Percentiles rank a stretch among this genome's conserved stretches.
Evolutionary conservation across 2,797 vertebrate genomes (phyloP).

Genomic region (Enteromius unitaeniatus): DNA sequence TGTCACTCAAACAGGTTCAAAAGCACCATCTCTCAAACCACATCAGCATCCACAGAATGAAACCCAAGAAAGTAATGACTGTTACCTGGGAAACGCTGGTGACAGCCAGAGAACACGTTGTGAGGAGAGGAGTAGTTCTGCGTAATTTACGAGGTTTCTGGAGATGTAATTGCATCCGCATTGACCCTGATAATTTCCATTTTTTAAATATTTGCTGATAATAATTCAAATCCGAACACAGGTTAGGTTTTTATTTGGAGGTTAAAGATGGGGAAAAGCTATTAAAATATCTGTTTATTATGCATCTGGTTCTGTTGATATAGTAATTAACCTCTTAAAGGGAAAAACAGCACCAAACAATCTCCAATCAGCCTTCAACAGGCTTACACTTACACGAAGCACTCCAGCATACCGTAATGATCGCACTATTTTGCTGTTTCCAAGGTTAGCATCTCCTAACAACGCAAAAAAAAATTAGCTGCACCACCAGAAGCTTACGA

Average conservation of each 20-base stretch:
- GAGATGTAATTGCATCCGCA: conserved; percentile 18
- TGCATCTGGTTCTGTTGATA: not conserved
- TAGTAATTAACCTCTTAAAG: conserved; percentile 54
- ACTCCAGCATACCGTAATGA: conserved; percentile 14
- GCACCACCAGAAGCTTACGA: not conserved
- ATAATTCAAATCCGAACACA: not conserved
- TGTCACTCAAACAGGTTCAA: conserved; percentile 31
- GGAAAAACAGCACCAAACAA: conserved; percentile 41
- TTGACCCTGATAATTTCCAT: conserved; percentile 14
- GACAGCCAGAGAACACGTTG: conserved; percentile 24
- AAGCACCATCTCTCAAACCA: conserved; percentile 33
- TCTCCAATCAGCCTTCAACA: conserved; percentile 45
- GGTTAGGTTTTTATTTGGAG: conserved; percentile 7
- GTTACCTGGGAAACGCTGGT: conserved; percentile 61
- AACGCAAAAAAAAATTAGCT: conserved; percentile 3
- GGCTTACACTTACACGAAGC: not conserved
- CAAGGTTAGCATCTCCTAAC: conserved; percentile 25
- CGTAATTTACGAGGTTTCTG: conserved; percentile 7
- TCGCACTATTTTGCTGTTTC: conserved; percentile 13
- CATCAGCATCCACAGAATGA: conserved; percentile 47
- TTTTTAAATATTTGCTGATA: not conserved
- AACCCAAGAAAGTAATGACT: conserved; percentile 54
- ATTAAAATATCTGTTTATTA: conserved; percentile 34
- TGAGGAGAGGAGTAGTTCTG: not conserved
- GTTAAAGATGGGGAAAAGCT: conserved; percentile 22